Base-by-base conservation (phyloP, 1,140 invertebrate species). In the Drosophila ercepeae region DNA sequence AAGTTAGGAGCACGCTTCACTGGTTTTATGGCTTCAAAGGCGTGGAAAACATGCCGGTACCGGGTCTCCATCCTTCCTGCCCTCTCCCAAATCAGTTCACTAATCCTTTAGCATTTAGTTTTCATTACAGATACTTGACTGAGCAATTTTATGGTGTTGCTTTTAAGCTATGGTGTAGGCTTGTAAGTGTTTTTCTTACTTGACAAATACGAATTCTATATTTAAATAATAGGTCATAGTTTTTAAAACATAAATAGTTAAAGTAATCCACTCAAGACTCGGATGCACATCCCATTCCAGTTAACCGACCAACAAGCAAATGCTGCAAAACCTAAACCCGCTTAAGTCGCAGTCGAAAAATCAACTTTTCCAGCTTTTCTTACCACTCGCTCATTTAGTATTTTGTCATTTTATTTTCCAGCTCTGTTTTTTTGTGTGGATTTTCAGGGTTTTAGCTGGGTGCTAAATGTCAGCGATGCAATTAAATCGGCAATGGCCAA, bases 381-480 rank as follows among this genome's bases (percentile, higher is more conserved):
- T 11, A 2, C 19, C 29, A 16, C 45, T 36, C 21, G 13, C 39
- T 57, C 49, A 36, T 51, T 29, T 71, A 1, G 19, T 34, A 39
- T 54, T 39, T 45, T 25, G 36, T 41, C 23, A 34, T 48, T 27
- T 41, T 44, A 16, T 39, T 27, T 44, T 6, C 19, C 13, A 11
- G 16, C 13, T 18, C 8, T n/a, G 4, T 4, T 63, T 54, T 49
- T 48, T 51, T 50, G 49, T 57, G 46, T 57, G 67, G 48, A 45
- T 45, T 59, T 29, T 46, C 45, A 50, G 34, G n/a, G n/a, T n/a
- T n/a, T n/a, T n/a, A 49, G 75, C 57, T 51, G 64, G 67, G 81
- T 84, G 82, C 72, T 86, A 88, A 86, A 77, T 86, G 81, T 88
- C 82, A 81, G 81, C 77, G 61, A 82, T 88, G 82, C 82, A 86